Base-by-base conservation (phyloP, 2,113 vertebrate species). In the Syngnathus scovelli region DNA sequence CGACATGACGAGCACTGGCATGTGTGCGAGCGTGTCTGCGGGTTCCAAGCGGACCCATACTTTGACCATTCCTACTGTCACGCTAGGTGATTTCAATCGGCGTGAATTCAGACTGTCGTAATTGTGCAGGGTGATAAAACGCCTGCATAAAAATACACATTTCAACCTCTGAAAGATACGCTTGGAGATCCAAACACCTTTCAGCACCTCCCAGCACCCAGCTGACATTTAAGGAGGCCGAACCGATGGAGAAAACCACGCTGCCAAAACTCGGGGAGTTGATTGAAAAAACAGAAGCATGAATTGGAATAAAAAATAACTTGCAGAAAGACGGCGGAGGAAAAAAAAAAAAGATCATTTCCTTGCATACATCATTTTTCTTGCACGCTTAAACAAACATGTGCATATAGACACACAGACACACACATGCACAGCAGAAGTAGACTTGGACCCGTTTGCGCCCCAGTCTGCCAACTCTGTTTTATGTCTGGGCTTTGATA, bases 401-500 rank as follows among this genome's bases (percentile, higher is more conserved):
- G 72, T 38, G 15, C 61, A 48, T 52, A 72, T 49, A 70, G 9
- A 39, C 37, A 49, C n/a, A 55, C 55, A 33, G 11, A 21, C 59
- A 15, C 49, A 68, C 36, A 41, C 74, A 73, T 48, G 21, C 59
- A 39, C 54, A 77, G 59, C 69, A 74, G 65, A 72, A 82, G 78
- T 52, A 80, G 78, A 79, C 71, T 52, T 83, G 80, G 78, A 77
- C 65, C 51, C n/a, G 41, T 66, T 18, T 51, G 37, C 63, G 75
- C 77, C 72, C 75, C 77, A 71, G 68, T 76, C 78, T 86, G 87
- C 82, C 88, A 86, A 80, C 78, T 87, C 74, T 71, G 77, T 90
- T 90, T 90, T 83, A 86, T 87, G 77, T 85, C 83, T 82, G 71
- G 51, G 81, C 86, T 89, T 82, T 79, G 83, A 83, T 77, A 86